These are phyloP conservation scores for Entomobrya proxima DNA, from an alignment of 2,888 invertebrate genomes.

Conservation along the genomic window DNA sequence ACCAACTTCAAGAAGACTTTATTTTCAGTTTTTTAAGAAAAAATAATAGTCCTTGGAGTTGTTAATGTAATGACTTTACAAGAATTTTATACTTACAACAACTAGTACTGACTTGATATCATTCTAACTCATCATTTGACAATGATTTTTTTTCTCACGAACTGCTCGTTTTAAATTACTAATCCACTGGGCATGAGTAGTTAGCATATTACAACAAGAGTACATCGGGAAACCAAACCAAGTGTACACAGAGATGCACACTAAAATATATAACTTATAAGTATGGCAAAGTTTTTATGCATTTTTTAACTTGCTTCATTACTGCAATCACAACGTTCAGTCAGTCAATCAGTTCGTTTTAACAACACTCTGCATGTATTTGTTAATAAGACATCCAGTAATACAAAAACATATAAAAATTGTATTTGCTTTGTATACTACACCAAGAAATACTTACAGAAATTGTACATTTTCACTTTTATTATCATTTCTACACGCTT, in stretches of 20 bases:
- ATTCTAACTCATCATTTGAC: neutral
- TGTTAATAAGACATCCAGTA: neutral
- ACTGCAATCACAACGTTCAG: conserved; percentile 7
- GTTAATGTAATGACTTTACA: conserved; percentile 19
- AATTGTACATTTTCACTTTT: conserved; percentile 40
- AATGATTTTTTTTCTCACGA: conserved; percentile 30
- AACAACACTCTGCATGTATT: neutral
- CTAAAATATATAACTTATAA: neutral
- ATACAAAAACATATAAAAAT: neutral
- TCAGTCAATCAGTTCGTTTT: neutral
- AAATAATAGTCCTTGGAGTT: no score
- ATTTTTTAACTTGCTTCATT: conserved; percentile 30
- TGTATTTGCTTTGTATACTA: neutral
- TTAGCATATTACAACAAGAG: neutral
- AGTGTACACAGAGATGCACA: neutral
- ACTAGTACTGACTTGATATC: conserved; percentile 2
- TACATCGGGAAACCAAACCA: neutral
- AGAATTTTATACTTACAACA: neutral
- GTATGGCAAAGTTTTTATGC: conserved; percentile 6
- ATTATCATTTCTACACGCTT: conserved; percentile 56
- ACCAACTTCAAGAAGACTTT: neutral
- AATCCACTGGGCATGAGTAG: neutral
- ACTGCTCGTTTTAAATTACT: neutral
- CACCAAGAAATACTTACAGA: neutral
- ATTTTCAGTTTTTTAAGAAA: conserved; percentile 3